Evolutionary conservation across 1,140 invertebrate genomes (phyloP), one percentile per base, ranked within the genome.

Genomic region (Rhynchophorus ferrugineus): DNA sequence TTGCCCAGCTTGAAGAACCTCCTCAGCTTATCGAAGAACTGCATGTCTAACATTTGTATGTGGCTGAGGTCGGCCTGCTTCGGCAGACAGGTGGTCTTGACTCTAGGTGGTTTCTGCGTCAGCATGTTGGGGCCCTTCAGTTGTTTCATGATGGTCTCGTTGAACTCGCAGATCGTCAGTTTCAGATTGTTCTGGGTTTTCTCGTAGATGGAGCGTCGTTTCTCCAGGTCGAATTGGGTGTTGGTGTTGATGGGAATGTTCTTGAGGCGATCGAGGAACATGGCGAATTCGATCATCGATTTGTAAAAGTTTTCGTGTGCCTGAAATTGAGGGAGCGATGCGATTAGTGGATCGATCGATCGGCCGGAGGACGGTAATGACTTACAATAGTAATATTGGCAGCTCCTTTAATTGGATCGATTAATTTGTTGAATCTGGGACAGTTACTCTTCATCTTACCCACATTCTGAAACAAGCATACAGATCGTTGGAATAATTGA

Each of bases 81-180:
- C 7, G 44, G 52, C 11, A 57, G 19, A 44, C 44, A 52, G 11
- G 17, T 35, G 7, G 16, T 45, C 11, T 47, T 58, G 9, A 37
- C 18, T 1, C 16, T 14, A 9, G 39, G 36, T 16, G 18, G 3
- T 13, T 46, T 45, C 3, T n/a, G 7, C n/a, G 9, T 19, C 16
- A 42, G 14, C 22, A 9, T 20, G 18, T 54, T 20, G 21, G 44
- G 14, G 8, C 19, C 8, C 3, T 35, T 45, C 8, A 6, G 34
- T 9, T 56, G 33, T 6, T 34, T 33, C 29, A 20, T 29, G 16
- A 60, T 36, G 18, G 44, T 52, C 18, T 55, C 49, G 29, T 57
- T 53, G 9, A 53, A 57, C 37, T 57, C 59, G 37, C 59, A 60
- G n/a, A 60, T 57, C 9, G 54, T 22, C 22, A 41, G 46, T 36